Base-by-base conservation (phyloP, 2,113 vertebrate genomes). In the Poeciliopsis occidentalis region DNA sequence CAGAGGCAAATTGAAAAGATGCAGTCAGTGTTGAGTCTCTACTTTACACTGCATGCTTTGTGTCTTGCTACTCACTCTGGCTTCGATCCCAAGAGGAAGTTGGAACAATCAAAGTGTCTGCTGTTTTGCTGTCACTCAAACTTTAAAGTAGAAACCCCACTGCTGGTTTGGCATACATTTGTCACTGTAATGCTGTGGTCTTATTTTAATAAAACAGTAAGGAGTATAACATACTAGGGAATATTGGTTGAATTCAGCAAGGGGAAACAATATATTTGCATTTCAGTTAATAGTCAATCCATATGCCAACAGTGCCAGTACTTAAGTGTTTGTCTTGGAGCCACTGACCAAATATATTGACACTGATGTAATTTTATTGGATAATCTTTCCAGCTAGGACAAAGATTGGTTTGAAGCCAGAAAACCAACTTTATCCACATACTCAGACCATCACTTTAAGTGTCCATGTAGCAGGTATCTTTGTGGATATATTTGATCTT, bases 11-110 rank as follows among this genome's bases (percentile, higher is more conserved):
- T 68, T 76, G 51, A 66, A 69, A 32, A 73, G 39, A 87, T 67
- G 64, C 67, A 73, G 76, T 47, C 51, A 70, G 60, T 81, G 78
- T 83, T 62, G 72, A 82, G 81, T 76, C 66, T 60, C 24, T 67
- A 75, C 68, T 80, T 73, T 51, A 84, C 89, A 82, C 67, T 27
- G 78, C 69, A 79, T 75, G 69, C 41, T 85, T 81, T 71, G 84
- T 80, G 71, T 86, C 78, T 60, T 66, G 70, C 62, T 78, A 29
- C 79, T 87, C 77, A 61, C n/a, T 30, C 34, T 41, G 71, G 70
- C 76, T 79, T 44, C 0, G 0, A 32, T 81, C 67, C 72, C 63
- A 12, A 73, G 73, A 69, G 69, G 51, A 81, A 77, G 66, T n/a
- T 24, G 60, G 66, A 87, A 83, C 76, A 86, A 78, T 41, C 29